Conservation (phyloP, 2,113 vertebrate species). For the human region DNA sequence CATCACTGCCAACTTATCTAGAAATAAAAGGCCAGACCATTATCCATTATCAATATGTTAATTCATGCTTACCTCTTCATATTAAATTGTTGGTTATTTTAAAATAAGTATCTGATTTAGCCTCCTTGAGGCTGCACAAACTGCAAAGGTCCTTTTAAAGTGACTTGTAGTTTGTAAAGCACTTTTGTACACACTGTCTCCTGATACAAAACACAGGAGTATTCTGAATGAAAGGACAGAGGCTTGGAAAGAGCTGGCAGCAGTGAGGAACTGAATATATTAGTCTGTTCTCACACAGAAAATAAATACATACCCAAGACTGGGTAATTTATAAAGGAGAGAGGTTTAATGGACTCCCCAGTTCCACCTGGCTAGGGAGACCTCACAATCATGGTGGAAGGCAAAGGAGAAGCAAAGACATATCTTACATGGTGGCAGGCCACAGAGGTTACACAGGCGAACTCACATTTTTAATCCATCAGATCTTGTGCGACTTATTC, state of each 20-base stretch:
- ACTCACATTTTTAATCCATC: too few species aligned
- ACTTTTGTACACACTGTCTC: not conserved
- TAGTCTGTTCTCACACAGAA: too few species aligned
- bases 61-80: not conserved
- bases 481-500: too few species aligned
- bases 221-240: not conserved
- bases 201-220: not conserved
- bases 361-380: too few species aligned
- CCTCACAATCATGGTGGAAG: too few species aligned
- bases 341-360: too few species aligned
- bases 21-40: constrained; percentile 2
- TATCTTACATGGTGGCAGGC: too few species aligned
- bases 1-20: not conserved
- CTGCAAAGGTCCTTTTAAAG: not conserved
- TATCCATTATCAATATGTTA: not conserved
- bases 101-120: not conserved
- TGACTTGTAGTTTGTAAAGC: not conserved
- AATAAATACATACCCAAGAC: too few species aligned
- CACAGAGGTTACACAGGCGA: too few species aligned
- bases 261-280: not conserved
- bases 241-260: not conserved
- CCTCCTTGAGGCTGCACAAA: not conserved
- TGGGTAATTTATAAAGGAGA: too few species aligned
- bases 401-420: too few species aligned
- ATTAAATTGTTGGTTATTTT: not conserved